Percentiles rank a stretch among this genome's conserved stretches.
Evolutionary conservation across 2,113 vertebrate species (phyloP).

Genomic region (Anhinga anhinga): DNA sequence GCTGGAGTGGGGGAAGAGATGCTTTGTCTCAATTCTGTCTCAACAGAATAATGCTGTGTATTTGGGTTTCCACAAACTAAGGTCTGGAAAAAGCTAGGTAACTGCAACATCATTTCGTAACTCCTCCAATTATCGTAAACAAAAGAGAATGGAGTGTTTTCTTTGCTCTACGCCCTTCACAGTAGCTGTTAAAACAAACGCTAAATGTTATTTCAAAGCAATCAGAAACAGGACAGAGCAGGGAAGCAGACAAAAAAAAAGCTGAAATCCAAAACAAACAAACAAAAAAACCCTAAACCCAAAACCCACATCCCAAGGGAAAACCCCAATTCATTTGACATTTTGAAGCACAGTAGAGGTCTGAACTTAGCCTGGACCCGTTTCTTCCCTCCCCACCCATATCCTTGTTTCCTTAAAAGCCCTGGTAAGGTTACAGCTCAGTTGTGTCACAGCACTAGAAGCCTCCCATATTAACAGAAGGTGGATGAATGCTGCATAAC

Average conservation of each 20-base stretch:
- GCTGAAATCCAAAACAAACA: neutral
- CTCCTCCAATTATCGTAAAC: constrained; percentile 42
- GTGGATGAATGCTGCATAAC: neutral
- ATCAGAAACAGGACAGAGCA: neutral
- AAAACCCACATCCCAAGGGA: neutral
- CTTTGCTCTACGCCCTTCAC: neutral
- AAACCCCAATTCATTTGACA: neutral
- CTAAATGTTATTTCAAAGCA: neutral
- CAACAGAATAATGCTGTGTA: constrained; percentile 15
- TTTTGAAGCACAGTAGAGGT: constrained; percentile 11
- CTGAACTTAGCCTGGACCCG: constrained; percentile 36
- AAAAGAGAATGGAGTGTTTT: constrained; percentile 11
- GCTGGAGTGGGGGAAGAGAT: neutral
- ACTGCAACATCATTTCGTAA: constrained; percentile 54
- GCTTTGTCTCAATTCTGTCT: neutral
- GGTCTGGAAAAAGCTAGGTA: constrained; percentile 2
- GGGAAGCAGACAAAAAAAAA: neutral
- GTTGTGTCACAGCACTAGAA: neutral
- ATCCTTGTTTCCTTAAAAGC: neutral
- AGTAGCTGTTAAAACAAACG: neutral
- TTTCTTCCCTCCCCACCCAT: neutral
- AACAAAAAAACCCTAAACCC: neutral
- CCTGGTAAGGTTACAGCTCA: neutral
- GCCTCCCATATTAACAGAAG: neutral
- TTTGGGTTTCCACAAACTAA: constrained; percentile 50